Evolutionary conservation across 2,113 vertebrate genomes (phyloP).

Genomic region (Semicossyphus pulcher): DNA sequence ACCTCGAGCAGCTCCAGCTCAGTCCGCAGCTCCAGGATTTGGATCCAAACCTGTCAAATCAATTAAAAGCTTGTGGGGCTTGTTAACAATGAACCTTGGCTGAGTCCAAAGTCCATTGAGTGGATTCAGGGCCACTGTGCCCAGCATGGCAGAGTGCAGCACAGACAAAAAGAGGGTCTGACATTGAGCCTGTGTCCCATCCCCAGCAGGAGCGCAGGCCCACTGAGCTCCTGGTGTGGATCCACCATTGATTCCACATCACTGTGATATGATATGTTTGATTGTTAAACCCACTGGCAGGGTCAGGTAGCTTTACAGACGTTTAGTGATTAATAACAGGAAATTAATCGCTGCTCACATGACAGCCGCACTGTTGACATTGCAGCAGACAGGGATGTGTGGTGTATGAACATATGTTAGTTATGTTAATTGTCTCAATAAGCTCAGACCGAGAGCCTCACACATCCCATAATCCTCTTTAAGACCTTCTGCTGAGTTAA

Average conservation of each 20-base stretch:
- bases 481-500: slow-evolving; percentile 44
- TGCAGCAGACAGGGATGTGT: not conserved
- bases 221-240: not conserved
- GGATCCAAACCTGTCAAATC: slow-evolving; percentile 18
- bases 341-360: slow-evolving; percentile 3
- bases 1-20: slow-evolving; percentile 11
- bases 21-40: slow-evolving; percentile 19
- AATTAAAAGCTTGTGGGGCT: slow-evolving; percentile 26
- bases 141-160: slow-evolving; percentile 5
- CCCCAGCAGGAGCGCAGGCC: not conserved
- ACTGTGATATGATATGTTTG: not conserved
- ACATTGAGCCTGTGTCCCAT: not conserved
- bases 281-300: not conserved
- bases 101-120: slow-evolving; percentile 33
- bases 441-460: slow-evolving; percentile 34
- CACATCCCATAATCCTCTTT: slow-evolving; percentile 59
- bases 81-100: slow-evolving; percentile 20
- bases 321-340: not conserved
- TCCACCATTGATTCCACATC: not conserved
- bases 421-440: slow-evolving; percentile 41
- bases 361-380: not conserved
- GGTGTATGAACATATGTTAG: slow-evolving; percentile 34
- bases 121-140: slow-evolving; percentile 5
- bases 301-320: not conserved
- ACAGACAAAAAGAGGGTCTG: slow-evolving; percentile 1